A percentile compares a stretch with the other conserved stretches of the same genome.
These are phyloP conservation scores for Numida meleagris DNA, from an alignment of 2,113 vertebrate genomes.

Conservation along the genomic window DNA sequence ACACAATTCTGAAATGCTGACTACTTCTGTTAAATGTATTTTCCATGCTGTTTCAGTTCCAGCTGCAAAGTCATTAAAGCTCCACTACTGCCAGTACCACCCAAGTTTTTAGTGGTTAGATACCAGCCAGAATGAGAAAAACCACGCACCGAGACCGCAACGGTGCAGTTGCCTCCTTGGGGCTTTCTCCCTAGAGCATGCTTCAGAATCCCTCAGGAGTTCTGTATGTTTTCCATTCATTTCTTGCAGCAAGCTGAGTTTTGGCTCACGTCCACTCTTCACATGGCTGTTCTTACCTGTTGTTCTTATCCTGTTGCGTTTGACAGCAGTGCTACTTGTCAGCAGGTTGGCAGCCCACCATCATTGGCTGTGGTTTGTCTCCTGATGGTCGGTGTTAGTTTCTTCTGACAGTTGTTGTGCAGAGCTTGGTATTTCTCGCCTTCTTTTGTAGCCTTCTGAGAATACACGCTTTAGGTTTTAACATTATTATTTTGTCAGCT, in stretches of 20 bases:
- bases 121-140: background rate
- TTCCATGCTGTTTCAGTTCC: background rate
- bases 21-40: background rate
- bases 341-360: background rate
- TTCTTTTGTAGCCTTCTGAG: background rate
- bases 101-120: background rate
- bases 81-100: background rate
- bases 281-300: background rate
- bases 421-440: background rate
- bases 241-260: background rate
- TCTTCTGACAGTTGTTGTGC: background rate
- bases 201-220: background rate
- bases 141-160: fast-evolving
- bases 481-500: background rate
- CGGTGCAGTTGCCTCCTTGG: background rate
- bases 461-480: fast-evolving
- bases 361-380: background rate
- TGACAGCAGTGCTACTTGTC: background rate
- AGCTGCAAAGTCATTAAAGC: background rate
- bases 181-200: background rate
- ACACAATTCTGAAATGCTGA: background rate
- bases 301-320: background rate
- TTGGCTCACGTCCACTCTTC: background rate
- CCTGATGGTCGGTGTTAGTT: background rate
- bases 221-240: background rate